These are phyloP conservation scores for Aldabrachelys gigantea DNA, from an alignment of 2,113 vertebrate genomes.

Conservation along the genomic window DNA sequence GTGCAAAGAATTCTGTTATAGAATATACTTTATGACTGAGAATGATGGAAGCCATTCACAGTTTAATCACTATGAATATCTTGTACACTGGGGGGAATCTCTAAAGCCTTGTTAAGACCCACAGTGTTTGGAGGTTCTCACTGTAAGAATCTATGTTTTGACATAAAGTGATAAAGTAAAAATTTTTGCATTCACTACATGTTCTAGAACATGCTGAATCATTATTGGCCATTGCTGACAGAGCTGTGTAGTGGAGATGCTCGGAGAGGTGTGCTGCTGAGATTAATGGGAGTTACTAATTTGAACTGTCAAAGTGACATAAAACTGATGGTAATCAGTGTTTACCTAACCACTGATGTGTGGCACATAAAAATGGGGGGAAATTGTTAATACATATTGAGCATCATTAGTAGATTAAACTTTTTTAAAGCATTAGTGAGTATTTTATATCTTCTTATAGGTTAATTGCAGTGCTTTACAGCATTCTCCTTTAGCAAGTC, in stretches of 20 bases:
- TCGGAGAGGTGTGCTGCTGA: slow-evolving; percentile 4
- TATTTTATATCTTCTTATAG: slow-evolving; percentile 20
- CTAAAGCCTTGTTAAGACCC: not conserved
- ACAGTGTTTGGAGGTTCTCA: not conserved
- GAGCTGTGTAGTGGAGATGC: slow-evolving; percentile 8
- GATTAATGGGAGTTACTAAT: slow-evolving; percentile 42
- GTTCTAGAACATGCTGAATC: not conserved
- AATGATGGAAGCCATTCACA: not conserved
- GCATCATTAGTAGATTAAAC: slow-evolving; percentile 25
- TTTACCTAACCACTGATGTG: slow-evolving; percentile 51
- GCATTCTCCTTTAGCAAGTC: not conserved
- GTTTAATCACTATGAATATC: not conserved
- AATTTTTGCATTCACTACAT: not conserved
- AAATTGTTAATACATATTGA: slow-evolving; percentile 52
- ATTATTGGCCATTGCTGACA: slow-evolving; percentile 27
- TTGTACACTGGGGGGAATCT: not conserved
- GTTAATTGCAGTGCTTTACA: slow-evolving; percentile 46
- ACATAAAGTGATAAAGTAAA: not conserved
- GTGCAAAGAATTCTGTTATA: not conserved
- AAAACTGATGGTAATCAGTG: slow-evolving; percentile 57
- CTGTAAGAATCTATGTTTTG: not conserved
- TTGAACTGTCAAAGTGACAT: slow-evolving; percentile 30
- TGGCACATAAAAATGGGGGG: slow-evolving; percentile 5
- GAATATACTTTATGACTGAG: not conserved
- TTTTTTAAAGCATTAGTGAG: slow-evolving; percentile 37